Evolutionary conservation across 2,888 invertebrate species (phyloP), one percentile per base, ranked within the genome.

Genomic region (Polylopha cassiicola): DNA sequence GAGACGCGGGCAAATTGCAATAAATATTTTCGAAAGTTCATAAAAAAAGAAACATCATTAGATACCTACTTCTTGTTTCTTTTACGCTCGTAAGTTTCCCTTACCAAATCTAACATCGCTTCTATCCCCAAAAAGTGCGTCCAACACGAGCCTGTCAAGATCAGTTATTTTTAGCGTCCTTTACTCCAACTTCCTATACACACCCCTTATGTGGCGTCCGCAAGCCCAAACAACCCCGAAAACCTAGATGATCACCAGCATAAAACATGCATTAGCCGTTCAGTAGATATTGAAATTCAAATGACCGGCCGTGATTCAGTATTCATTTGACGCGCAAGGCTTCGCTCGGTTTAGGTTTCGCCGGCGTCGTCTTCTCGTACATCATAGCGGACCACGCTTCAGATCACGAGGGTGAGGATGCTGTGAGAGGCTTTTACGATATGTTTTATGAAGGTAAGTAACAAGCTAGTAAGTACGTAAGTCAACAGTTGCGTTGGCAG

Each of bases 271-370:
- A 68, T 72, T 68, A 69, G 59, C 58, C 49, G 51, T 55, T 57
- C 53, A 61, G 62, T 73, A 76, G 78, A 82, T 81, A 84, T 85
- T 85, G 84, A 85, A 82, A 81, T 80, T 82, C 80, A 80, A 84
- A 82, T 80, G 71, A 79, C 67, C 73, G 58, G 55, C 65, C 74
- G 69, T 79, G 84, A 82, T 84, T 85, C 78, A 80, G 84, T 85
- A 85, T 85, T 85, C 84, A 82, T 85, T 82, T 82, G 84, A 79
- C 74, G 82, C 76, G 81, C 79, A 80, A 80, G 79, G 84, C 82
- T 79, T 80, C 75, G 68, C 76, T 69, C 64, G 75, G 77, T 80
- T 85, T 81, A 82, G 81, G 80, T 84, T 81, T 82, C 84, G 80
- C 75, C 77, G 73, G 82, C 81, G 84, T 82, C 82, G 80, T 68